These are phyloP conservation scores for Lasius platythorax DNA, from an alignment of 2,888 invertebrate genomes.

Conservation along the genomic window DNA sequence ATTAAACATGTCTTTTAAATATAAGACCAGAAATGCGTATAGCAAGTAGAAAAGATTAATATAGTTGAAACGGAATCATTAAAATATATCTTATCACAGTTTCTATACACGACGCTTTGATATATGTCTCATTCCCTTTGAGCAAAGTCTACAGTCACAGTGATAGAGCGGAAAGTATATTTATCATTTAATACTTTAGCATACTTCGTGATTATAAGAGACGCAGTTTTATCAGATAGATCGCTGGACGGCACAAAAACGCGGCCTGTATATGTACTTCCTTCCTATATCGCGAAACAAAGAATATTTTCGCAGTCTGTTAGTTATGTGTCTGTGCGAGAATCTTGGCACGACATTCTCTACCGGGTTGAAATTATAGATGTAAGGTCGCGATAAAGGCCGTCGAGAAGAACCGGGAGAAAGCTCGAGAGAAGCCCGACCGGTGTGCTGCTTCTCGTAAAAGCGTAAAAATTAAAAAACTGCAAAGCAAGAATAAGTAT, in stretches of 20 bases:
- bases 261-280: not conserved
- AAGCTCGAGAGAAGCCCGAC: not conserved
- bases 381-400: conserved; percentile 23
- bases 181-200: conserved; percentile 15
- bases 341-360: not conserved
- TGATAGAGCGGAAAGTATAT: not conserved
- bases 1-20: not conserved
- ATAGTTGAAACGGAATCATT: not conserved
- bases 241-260: not conserved
- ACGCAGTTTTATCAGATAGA: not conserved
- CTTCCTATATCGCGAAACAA: not conserved
- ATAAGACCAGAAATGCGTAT: not conserved
- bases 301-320: not conserved
- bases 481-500: conserved; percentile 3
- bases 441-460: not conserved
- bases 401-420: not conserved
- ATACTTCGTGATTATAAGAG: not conserved
- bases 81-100: not conserved
- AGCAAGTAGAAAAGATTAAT: conserved; percentile 16
- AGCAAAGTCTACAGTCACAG: not conserved
- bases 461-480: conserved; percentile 38
- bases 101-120: not conserved
- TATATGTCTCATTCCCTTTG: conserved; percentile 10
- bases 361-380: conserved; percentile 18
- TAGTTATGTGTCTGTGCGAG: not conserved